These are phyloP conservation scores for Cydia strobilella DNA, from an alignment of 1,140 invertebrate genomes.

Conservation along the genomic window DNA sequence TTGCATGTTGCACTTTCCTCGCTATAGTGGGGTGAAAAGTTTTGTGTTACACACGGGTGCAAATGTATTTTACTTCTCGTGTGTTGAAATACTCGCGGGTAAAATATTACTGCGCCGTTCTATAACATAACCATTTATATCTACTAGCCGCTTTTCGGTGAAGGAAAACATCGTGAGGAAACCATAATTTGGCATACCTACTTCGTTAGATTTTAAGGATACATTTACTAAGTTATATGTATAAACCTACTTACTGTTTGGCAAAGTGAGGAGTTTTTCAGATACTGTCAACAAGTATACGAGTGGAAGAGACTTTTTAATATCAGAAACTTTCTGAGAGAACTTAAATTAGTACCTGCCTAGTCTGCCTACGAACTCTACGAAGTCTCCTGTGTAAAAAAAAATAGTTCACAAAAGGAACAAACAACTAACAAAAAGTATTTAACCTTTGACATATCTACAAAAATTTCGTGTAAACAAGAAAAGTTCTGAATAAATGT, in stretches of 20 bases:
- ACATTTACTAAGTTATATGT: not conserved
- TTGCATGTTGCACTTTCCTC: too few species aligned
- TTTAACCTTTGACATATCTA: conserved; percentile 9
- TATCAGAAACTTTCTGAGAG: not conserved
- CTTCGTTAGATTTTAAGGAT: too few species aligned
- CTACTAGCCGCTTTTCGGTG: too few species aligned
- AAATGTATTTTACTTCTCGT: too few species aligned
- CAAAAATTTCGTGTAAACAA: not conserved
- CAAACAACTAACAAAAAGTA: not conserved
- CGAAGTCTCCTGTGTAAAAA: not conserved
- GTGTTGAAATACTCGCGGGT: too few species aligned
- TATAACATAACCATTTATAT: too few species aligned
- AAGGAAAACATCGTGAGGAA: too few species aligned
- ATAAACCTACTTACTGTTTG: too few species aligned
- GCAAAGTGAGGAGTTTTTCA: not conserved
- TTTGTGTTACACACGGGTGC: too few species aligned
- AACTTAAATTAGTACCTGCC: not conserved
- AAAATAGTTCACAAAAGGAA: not conserved
- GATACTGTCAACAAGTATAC: not conserved
- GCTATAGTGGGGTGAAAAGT: too few species aligned
- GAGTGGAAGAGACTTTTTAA: not conserved
- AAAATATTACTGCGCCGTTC: too few species aligned
- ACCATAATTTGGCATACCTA: too few species aligned
- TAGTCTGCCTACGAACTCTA: not conserved
- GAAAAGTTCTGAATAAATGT: conserved; percentile 21